Percentiles rank a stretch among this genome's conserved stretches.
phyloP scores from a whole-genome alignment of 2,113 vertebrate species.

The Cynocephalus volans region DNA sequence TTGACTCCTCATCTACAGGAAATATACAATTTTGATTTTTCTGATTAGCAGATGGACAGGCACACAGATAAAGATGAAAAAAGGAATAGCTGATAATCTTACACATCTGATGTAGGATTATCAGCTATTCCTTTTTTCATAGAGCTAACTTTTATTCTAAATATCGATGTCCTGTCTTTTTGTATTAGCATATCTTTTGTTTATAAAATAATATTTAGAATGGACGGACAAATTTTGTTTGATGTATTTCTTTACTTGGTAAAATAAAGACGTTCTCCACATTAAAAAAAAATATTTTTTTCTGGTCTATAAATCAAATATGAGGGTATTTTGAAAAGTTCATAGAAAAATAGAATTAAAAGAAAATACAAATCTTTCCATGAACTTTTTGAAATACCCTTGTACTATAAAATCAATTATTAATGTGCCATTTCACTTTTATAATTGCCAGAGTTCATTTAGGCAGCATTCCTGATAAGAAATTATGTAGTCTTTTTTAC shows the following conservation, averaged over 20 bases:
- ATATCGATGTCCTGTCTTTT: not conserved
- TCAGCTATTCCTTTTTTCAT: not conserved
- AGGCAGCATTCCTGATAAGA: not conserved
- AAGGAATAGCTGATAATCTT: no score
- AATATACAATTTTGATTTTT: constrained; percentile 20
- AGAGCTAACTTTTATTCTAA: not conserved
- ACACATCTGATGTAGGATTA: not conserved
- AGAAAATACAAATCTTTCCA: no score
- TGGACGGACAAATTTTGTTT: not conserved
- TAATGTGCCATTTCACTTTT: not conserved
- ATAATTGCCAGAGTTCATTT: not conserved
- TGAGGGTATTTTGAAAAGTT: no score
- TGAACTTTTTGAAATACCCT: no score
- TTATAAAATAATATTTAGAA: not conserved
- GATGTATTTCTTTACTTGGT: not conserved
- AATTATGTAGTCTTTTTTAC: not conserved
- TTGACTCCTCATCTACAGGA: not conserved
- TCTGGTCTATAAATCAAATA: not conserved
- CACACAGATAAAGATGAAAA: not conserved
- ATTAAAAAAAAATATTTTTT: not conserved
- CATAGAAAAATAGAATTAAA: no score
- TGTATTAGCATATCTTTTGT: not conserved
- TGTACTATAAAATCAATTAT: not conserved
- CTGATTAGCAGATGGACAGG: not conserved
- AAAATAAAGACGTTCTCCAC: not conserved